Evolutionary conservation across 1,140 invertebrate species (phyloP).

Genomic region (Uloborus diversus): DNA sequence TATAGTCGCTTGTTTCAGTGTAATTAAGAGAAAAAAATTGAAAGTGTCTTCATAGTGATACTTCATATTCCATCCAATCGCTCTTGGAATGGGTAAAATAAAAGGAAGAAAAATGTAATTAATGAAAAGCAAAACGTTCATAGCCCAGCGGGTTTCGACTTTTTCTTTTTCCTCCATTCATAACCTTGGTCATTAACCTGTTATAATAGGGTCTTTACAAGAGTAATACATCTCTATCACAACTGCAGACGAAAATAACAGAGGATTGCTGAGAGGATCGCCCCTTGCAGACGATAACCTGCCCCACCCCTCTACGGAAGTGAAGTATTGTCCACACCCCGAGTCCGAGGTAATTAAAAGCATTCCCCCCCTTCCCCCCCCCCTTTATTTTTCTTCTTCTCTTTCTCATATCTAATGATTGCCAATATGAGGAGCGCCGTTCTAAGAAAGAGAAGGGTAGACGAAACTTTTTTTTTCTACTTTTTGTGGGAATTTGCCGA

Average conservation of each 20-base stretch:
- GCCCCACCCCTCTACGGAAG: not conserved
- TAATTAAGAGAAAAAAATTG: too few relatives aligned
- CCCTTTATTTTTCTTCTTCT: slow-evolving; percentile 7
- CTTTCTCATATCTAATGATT: not conserved
- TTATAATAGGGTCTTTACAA: slow-evolving; percentile 11
- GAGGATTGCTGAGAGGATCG: not conserved
- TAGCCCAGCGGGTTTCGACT: not conserved
- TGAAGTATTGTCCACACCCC: not conserved
- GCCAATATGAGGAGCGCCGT: not conserved
- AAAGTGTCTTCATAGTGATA: too few relatives aligned
- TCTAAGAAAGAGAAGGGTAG: not conserved
- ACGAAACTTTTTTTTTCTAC: too few relatives aligned
- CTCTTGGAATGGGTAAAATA: too few relatives aligned
- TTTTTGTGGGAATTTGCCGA: too few relatives aligned
- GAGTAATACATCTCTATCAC: slow-evolving; percentile 24
- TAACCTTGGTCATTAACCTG: slow-evolving; percentile 24
- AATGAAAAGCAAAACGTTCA: too few relatives aligned
- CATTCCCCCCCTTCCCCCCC: not conserved
- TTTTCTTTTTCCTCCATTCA: not conserved
- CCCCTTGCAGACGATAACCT: not conserved
- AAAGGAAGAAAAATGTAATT: too few relatives aligned
- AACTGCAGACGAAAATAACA: not conserved
- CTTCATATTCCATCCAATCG: too few relatives aligned
- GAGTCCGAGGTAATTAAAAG: slow-evolving; percentile 7
- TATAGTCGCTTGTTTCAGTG: too few relatives aligned